Evolutionary conservation across 2,888 invertebrate species (phyloP).

Genomic region (Bugula neritina): DNA sequence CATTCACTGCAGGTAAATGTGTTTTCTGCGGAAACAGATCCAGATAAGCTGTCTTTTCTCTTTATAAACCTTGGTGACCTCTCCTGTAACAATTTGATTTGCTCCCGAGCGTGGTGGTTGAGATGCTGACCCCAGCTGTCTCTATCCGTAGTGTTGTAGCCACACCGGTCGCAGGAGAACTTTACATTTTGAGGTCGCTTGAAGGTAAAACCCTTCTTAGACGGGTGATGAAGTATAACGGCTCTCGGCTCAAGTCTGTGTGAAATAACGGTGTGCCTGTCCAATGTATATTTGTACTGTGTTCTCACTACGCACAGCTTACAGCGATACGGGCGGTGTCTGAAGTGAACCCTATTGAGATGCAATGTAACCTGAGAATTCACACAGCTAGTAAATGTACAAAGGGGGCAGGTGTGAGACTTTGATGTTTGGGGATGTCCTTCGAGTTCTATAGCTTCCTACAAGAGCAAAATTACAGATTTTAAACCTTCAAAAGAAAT

Average conservation of each 20-base stretch:
- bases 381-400: background rate
- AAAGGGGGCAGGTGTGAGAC: background rate
- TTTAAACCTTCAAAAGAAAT: background rate
- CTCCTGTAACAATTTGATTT: conserved; percentile 6
- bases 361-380: background rate
- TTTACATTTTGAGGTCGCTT: background rate
- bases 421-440: too few relatives aligned
- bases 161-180: conserved; percentile 6
- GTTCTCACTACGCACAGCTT: conserved; percentile 2
- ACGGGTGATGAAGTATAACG: background rate
- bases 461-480: background rate
- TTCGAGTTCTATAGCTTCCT: background rate
- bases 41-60: background rate
- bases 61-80: background rate
- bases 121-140: conserved; percentile 10
- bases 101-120: conserved; percentile 16
- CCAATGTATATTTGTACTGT: background rate
- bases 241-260: background rate
- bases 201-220: background rate
- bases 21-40: background rate
- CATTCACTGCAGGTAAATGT: conserved; percentile 23
- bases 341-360: background rate
- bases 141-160: background rate
- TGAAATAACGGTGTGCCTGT: background rate
- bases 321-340: conserved; percentile 11